Evolutionary conservation across 2,113 vertebrate species (phyloP).

Genomic region (Stigmatopora nigra): DNA sequence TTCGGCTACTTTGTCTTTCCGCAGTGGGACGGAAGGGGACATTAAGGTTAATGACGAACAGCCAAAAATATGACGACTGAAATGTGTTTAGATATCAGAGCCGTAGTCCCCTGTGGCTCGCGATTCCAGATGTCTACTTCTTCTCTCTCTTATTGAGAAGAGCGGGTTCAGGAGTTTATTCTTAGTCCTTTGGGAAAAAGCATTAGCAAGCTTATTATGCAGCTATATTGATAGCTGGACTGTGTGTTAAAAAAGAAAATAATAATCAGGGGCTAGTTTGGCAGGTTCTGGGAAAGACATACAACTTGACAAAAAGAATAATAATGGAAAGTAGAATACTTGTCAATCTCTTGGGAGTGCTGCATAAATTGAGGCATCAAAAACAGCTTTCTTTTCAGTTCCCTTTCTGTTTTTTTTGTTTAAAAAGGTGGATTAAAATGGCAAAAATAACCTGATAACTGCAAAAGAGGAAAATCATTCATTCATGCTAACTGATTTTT

Average conservation of each 20-base stretch:
- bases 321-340: background rate
- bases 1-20: conserved; percentile 50
- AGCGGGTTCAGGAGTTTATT: conserved; percentile 59
- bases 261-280: background rate
- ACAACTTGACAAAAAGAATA: background rate
- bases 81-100: conserved; percentile 35
- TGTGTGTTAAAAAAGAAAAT: conserved; percentile 17
- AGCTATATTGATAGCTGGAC: conserved; percentile 20
- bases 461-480: no score
- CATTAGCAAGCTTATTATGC: conserved; percentile 33
- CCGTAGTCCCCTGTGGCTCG: conserved; percentile 47
- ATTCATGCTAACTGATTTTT: no score
- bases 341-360: background rate
- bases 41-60: conserved; percentile 64
- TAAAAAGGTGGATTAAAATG: no score
- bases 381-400: background rate
- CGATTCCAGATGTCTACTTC: conserved; percentile 53
- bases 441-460: no score
- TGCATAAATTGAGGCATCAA: background rate
- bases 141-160: conserved; percentile 51
- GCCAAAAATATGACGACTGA: conserved; percentile 35
- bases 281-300: conserved; percentile 17
- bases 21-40: conserved; percentile 41
- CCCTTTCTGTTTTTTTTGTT: no score
- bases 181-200: conserved; percentile 47